These are phyloP conservation scores for Rynchops niger DNA, from an alignment of 2,113 vertebrate genomes.

Conservation along the genomic window DNA sequence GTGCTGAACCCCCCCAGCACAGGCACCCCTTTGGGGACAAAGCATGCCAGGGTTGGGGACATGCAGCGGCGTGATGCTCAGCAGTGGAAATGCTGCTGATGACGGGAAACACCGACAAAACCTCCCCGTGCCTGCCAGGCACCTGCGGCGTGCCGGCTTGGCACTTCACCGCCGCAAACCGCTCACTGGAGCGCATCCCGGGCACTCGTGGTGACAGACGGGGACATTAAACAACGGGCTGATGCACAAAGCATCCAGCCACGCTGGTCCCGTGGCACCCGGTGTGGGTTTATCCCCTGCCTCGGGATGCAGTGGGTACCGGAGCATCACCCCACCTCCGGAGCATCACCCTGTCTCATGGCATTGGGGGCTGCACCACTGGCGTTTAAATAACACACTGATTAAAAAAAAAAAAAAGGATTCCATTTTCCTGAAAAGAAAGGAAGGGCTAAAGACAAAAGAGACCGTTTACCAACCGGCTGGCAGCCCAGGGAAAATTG, in stretches of 20 bases:
- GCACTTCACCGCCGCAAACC: neutral
- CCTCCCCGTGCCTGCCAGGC: neutral
- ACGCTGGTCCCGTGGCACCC: neutral
- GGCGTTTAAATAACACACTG: rapidly evolving
- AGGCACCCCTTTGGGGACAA: neutral
- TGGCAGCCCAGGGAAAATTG: slow-evolving; percentile 34
- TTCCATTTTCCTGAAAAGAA: slow-evolving; percentile 9
- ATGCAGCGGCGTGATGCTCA: rapidly evolving
- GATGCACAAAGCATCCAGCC: neutral
- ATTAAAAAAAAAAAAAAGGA: neutral
- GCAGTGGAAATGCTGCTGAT: neutral
- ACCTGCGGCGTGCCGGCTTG: neutral
- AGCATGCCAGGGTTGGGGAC: rapidly evolving
- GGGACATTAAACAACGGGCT: neutral
- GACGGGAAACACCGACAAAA: neutral
- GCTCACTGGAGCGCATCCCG: neutral
- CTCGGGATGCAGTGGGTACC: neutral
- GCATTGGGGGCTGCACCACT: rapidly evolving
- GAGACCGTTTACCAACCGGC: neutral
- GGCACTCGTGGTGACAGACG: neutral
- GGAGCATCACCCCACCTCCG: neutral
- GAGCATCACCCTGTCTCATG: neutral
- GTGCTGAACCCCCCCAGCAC: rapidly evolving
- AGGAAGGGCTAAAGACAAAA: slow-evolving; percentile 50
- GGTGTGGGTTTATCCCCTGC: rapidly evolving